Conservation (phyloP, 2,113 vertebrate species). For the Python bivittatus region DNA sequence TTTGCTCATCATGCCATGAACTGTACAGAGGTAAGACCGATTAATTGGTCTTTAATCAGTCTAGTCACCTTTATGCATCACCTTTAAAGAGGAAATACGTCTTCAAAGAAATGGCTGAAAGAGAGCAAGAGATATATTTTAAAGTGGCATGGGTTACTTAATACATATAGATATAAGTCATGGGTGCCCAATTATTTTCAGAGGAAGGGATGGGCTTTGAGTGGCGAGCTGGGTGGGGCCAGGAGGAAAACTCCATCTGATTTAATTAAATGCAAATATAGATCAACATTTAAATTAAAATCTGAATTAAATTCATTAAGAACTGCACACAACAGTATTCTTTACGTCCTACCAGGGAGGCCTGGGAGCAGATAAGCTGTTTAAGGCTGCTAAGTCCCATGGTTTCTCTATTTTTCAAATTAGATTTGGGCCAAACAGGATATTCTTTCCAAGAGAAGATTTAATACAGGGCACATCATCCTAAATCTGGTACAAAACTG, state of each 20-base stretch:
- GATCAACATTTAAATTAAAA: neutral
- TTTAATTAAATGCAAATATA: neutral
- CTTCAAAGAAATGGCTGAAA: too few relatives aligned
- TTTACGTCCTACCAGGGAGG: too few relatives aligned
- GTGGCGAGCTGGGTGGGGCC: neutral
- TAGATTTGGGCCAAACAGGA: neutral
- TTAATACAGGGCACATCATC: neutral
- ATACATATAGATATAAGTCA: neutral
- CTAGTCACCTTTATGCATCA: too few relatives aligned
- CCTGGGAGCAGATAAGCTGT: neutral
- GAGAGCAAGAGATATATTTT: neutral
- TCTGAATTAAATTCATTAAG: neutral
- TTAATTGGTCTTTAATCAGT: too few relatives aligned
- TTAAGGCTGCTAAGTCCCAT: neutral
- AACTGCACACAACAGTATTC: neutral
- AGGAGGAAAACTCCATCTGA: neutral
- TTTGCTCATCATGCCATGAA: too few relatives aligned
- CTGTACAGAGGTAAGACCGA: too few relatives aligned
- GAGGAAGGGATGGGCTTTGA: neutral
- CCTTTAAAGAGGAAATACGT: too few relatives aligned
- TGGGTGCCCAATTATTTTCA: neutral
- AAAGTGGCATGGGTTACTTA: neutral
- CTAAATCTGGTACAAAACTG: neutral
- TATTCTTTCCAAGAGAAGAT: neutral
- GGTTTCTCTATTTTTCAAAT: neutral